Evolutionary conservation across 1,140 invertebrate species (phyloP).

Genomic region (Mizuhopecten yessoensis): DNA sequence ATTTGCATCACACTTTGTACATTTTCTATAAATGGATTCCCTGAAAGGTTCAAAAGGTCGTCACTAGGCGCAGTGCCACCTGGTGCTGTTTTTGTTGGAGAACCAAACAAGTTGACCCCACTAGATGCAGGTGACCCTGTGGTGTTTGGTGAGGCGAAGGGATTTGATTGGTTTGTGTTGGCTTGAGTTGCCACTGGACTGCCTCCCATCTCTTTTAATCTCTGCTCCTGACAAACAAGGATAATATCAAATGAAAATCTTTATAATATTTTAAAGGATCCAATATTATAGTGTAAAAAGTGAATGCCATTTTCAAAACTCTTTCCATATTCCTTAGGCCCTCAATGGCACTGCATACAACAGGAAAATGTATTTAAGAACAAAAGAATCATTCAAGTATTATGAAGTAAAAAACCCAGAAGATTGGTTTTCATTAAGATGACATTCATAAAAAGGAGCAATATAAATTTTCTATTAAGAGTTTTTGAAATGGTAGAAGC

Average conservation of each 20-base stretch:
- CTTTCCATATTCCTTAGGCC: background rate
- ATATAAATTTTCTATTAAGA: too few species aligned
- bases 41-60: constrained; percentile 91
- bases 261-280: background rate
- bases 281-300: too few species aligned
- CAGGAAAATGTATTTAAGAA: too few species aligned
- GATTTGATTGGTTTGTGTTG: constrained; percentile 61
- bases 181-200: constrained; percentile 56
- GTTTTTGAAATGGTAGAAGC: too few species aligned
- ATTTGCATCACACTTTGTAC: constrained; percentile 78
- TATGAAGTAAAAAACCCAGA: too few species aligned
- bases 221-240: constrained; percentile 73
- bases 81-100: constrained; percentile 69
- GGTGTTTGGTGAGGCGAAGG: constrained; percentile 88
- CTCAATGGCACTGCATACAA: background rate
- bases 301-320: too few species aligned
- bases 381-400: too few species aligned
- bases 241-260: background rate
- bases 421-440: too few species aligned
- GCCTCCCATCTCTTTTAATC: constrained; percentile 72
- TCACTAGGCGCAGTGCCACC: constrained; percentile 90
- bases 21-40: constrained; percentile 95
- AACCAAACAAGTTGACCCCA: constrained; percentile 79
- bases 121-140: constrained; percentile 61
- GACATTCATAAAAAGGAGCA: too few species aligned